phyloP scores from a whole-genome alignment of 1,140 invertebrate species.

The Psilanteris sp. region DNA sequence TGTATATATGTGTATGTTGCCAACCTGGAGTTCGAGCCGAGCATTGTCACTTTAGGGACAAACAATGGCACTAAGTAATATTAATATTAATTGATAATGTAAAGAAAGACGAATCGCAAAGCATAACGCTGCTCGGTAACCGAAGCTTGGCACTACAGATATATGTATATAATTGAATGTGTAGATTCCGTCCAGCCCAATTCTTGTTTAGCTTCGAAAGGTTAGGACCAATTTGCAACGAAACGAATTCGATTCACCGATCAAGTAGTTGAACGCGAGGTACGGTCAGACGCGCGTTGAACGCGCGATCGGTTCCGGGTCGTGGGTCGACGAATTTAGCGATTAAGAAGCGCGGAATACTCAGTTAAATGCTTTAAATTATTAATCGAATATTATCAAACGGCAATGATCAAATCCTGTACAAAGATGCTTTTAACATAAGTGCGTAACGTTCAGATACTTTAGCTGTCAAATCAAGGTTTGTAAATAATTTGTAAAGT shows the following conservation, averaged over 20 bases:
- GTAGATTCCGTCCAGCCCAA: conserved; percentile 79
- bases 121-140: conserved; percentile 65
- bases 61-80: conserved; percentile 50
- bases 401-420: conserved; percentile 44
- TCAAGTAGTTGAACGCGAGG: not conserved
- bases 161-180: conserved; percentile 80
- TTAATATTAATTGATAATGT: conserved; percentile 49
- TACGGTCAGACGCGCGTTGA: no score
- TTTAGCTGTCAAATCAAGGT: conserved; percentile 27
- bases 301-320: no score
- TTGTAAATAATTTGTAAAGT: conserved; percentile 54
- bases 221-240: conserved; percentile 51
- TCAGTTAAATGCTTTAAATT: conserved; percentile 13
- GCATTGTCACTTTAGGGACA: conserved; percentile 36
- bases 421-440: conserved; percentile 53
- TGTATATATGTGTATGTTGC: conserved; percentile 78
- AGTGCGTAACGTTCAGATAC: conserved; percentile 22
- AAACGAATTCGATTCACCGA: conserved; percentile 40
- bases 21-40: conserved; percentile 70
- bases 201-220: conserved; percentile 63
- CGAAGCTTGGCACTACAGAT: conserved; percentile 77
- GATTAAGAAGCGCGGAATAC: conserved; percentile 21
- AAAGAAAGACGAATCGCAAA: conserved; percentile 47
- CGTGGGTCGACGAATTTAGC: conserved; percentile 23
- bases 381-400: conserved; percentile 33